Conservation (phyloP, 2,113 vertebrate genomes). For the Mellivora capensis region DNA sequence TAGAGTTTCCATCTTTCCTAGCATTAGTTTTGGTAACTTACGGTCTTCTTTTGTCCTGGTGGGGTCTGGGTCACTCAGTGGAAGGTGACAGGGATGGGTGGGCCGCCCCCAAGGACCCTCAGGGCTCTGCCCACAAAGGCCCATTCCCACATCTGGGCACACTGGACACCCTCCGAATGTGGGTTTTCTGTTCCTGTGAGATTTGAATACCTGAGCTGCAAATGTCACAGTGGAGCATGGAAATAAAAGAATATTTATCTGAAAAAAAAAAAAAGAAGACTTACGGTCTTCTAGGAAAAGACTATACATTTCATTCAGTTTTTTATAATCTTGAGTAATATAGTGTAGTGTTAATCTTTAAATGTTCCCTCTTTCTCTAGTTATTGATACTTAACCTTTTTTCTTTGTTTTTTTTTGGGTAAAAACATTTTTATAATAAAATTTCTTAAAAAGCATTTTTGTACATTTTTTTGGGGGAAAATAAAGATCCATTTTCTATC, state of each 20-base stretch:
- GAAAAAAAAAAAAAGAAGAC: too few species aligned
- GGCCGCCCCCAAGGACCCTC: too few species aligned
- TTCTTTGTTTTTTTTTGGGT: neutral
- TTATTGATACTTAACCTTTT: neutral
- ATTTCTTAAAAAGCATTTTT: neutral
- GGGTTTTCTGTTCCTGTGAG: neutral
- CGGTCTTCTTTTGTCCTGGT: neutral
- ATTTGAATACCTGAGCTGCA: slow-evolving; percentile 8
- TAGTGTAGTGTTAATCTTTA: neutral
- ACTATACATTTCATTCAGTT: neutral
- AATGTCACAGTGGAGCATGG: slow-evolving; percentile 18
- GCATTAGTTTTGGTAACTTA: neutral
- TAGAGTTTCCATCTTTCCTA: neutral
- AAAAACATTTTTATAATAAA: neutral
- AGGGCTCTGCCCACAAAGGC: neutral
- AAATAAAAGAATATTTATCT: slow-evolving; percentile 68
- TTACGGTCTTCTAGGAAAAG: too few species aligned
- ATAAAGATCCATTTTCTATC: neutral
- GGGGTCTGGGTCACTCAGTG: neutral
- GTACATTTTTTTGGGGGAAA: neutral
- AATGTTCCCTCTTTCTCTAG: neutral
- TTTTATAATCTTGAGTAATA: neutral
- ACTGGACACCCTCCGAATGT: neutral
- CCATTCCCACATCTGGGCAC: neutral
- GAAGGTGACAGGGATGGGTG: neutral